Evolutionary conservation across 2,888 invertebrate genomes (phyloP).

Genomic region (Tribolium freemani): DNA sequence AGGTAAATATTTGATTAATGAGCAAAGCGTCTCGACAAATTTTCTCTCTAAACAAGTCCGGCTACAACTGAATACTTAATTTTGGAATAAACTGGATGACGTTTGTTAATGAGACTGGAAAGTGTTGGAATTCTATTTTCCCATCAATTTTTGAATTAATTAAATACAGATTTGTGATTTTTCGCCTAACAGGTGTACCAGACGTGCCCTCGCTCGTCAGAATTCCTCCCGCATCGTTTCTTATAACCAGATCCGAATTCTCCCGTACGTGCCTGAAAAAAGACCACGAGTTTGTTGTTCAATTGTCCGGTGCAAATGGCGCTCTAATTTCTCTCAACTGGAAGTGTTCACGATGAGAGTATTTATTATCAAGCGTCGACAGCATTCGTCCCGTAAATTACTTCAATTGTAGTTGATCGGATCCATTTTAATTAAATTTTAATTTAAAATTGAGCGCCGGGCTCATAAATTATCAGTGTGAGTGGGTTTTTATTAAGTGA

Average conservation of each 20-base stretch:
- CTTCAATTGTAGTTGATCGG: slow-evolving; percentile 32
- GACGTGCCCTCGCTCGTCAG: too few species aligned
- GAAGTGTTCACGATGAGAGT: slow-evolving; percentile 25
- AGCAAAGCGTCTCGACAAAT: too few species aligned
- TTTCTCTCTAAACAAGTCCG: too few species aligned
- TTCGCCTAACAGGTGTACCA: too few species aligned
- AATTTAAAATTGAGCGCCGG: slow-evolving; percentile 31
- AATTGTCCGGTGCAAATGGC: slow-evolving; percentile 30
- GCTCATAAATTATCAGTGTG: not conserved
- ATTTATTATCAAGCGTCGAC: slow-evolving; percentile 28
- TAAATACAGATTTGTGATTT: too few species aligned
- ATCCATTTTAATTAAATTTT: slow-evolving; percentile 43
- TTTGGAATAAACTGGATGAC: too few species aligned
- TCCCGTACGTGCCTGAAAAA: slow-evolving; percentile 1
- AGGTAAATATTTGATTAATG: too few species aligned
- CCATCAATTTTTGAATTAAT: too few species aligned
- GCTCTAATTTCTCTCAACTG: slow-evolving; percentile 35
- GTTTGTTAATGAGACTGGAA: too few species aligned
- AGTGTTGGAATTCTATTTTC: too few species aligned
- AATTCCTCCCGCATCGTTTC: too few species aligned
- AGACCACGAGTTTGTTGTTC: slow-evolving; percentile 21
- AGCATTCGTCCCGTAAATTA: slow-evolving; percentile 33
- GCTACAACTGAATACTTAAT: too few species aligned
- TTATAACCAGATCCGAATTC: not conserved
- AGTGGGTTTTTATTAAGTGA: not conserved